phyloP scores from a whole-genome alignment of 2,888 invertebrate species.

The Mystacides longicornis region DNA sequence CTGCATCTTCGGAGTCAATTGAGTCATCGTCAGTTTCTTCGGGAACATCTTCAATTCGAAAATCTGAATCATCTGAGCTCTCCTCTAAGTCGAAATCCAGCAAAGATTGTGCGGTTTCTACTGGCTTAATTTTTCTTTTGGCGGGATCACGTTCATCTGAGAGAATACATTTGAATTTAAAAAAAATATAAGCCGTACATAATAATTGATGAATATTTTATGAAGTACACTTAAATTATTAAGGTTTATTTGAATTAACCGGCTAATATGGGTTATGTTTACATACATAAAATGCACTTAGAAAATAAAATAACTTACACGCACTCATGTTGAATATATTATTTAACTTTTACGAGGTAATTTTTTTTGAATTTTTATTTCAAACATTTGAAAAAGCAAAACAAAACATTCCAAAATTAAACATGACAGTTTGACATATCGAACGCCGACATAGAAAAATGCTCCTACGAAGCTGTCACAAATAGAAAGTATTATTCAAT shows the following conservation, averaged over 20 bases:
- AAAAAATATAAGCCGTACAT: no score
- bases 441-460: no score
- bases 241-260: background rate
- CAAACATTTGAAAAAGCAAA: no score
- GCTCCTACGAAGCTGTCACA: no score
- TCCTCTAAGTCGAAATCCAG: conserved; percentile 81
- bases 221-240: background rate
- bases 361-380: no score
- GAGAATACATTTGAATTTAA: no score
- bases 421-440: no score
- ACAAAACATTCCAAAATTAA: no score
- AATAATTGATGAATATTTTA: no score
- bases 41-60: conserved; percentile 79
- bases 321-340: no score
- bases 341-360: background rate
- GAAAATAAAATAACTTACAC: conserved; percentile 13
- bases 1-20: conserved; percentile 60
- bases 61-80: conserved; percentile 92
- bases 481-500: no score
- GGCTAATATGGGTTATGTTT: background rate
- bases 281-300: no score
- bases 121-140: conserved; percentile 75
- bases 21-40: conserved; percentile 71
- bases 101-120: conserved; percentile 64
- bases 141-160: conserved; percentile 60